phyloP scores from a whole-genome alignment of 2,113 vertebrate genomes.

The Daphoenositta chrysoptera region DNA sequence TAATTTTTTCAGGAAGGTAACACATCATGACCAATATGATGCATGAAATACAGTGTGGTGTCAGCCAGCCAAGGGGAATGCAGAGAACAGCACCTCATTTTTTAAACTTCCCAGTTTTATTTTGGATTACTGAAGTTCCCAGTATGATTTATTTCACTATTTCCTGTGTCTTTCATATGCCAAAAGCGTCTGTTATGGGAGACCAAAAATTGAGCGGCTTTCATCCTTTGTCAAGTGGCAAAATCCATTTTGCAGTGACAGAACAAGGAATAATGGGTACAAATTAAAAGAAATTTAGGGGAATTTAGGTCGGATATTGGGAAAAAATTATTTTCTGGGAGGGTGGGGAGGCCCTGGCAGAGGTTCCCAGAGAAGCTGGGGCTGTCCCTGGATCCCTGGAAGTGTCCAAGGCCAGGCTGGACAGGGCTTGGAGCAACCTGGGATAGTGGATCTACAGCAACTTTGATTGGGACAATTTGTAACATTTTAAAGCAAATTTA shows the following conservation, averaged over 20 bases:
- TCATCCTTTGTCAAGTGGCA: neutral
- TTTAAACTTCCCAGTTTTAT: neutral
- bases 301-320: neutral
- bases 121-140: neutral
- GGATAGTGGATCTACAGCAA: neutral
- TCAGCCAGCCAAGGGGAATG: neutral
- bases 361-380: neutral
- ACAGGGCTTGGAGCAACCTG: fast-evolving
- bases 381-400: neutral
- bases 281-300: neutral
- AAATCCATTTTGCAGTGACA: neutral
- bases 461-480: neutral
- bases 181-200: neutral
- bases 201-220: neutral
- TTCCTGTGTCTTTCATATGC: neutral
- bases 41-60: neutral
- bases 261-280: neutral
- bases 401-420: neutral
- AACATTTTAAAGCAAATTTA: neutral
- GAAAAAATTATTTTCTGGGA: neutral
- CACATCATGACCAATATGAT: neutral
- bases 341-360: fast-evolving
- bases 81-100: neutral
- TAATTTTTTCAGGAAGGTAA: neutral
- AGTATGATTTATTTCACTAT: neutral